Conservation (phyloP, 2,888 invertebrate genomes). For the Acronicta aceris region DNA sequence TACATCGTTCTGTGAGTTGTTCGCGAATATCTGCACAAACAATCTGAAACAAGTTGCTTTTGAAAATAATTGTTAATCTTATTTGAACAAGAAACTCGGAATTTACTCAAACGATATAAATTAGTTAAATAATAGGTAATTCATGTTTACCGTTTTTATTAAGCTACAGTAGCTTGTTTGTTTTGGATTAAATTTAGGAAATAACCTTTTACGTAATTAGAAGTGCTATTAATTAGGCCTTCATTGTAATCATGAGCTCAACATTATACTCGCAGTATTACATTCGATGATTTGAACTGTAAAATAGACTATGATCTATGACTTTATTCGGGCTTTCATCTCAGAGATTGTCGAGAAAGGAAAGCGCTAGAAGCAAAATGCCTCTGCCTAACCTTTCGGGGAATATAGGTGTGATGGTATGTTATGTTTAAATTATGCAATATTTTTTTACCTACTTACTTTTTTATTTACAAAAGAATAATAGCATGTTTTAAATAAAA, state of each 20-base stretch:
- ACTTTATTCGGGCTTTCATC: too few relatives aligned
- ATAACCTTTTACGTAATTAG: slow-evolving; percentile 27
- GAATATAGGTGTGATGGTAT: too few relatives aligned
- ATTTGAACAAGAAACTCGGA: slow-evolving; percentile 37
- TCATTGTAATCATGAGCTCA: background rate
- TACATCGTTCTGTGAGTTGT: slow-evolving; percentile 31
- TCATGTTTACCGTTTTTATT: slow-evolving; percentile 44
- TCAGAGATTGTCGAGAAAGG: too few relatives aligned
- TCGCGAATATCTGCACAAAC: slow-evolving; percentile 42
- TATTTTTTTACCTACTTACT: too few relatives aligned
- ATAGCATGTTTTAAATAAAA: too few relatives aligned
- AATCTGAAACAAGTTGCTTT: slow-evolving; percentile 40
- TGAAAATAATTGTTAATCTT: slow-evolving; percentile 48
- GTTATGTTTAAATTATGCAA: too few relatives aligned
- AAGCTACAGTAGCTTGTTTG: slow-evolving; percentile 16
- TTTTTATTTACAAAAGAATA: too few relatives aligned
- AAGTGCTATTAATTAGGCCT: slow-evolving; percentile 22
- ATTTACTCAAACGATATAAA: slow-evolving; percentile 41
- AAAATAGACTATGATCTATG: too few relatives aligned
- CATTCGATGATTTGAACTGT: too few relatives aligned
- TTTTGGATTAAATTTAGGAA: slow-evolving; percentile 24
- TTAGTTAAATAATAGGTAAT: slow-evolving; percentile 49
- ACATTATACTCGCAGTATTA: background rate
- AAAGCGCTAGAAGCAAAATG: too few relatives aligned
- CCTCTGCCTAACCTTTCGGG: too few relatives aligned